These are phyloP conservation scores for Illadopsis cleaveri DNA, from an alignment of 2,113 vertebrate species.

Conservation along the genomic window DNA sequence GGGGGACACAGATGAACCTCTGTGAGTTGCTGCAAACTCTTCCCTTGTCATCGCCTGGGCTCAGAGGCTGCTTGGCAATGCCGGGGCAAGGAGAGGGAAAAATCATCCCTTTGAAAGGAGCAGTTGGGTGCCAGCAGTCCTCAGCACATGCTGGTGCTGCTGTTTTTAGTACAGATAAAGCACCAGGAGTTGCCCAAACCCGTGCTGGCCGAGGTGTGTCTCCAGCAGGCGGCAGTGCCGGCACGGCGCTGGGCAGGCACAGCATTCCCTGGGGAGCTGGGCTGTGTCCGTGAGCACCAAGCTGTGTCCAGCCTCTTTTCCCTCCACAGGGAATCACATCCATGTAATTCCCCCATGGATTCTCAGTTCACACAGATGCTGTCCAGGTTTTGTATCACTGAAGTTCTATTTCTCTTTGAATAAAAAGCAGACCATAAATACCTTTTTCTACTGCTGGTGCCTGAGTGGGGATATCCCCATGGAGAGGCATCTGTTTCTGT, in stretches of 20 bases:
- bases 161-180: rapidly evolving
- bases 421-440: neutral
- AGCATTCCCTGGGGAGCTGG: neutral
- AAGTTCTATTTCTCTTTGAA: neutral
- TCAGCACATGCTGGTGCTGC: neutral
- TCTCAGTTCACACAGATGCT: neutral
- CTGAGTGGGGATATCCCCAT: neutral
- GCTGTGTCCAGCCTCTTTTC: neutral
- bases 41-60: rapidly evolving
- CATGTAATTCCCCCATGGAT: neutral
- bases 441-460: neutral
- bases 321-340: neutral
- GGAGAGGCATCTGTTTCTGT: neutral
- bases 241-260: neutral
- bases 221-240: conserved; percentile 45
- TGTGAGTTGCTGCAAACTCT: neutral
- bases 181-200: neutral
- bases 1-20: neutral
- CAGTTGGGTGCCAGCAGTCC: neutral
- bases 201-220: neutral
- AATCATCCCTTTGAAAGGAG: neutral
- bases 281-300: neutral
- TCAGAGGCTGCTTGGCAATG: neutral
- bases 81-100: neutral
- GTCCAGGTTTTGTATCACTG: neutral